Base-by-base conservation (phyloP, 2,113 vertebrate genomes). In the Neotoma lepida region DNA sequence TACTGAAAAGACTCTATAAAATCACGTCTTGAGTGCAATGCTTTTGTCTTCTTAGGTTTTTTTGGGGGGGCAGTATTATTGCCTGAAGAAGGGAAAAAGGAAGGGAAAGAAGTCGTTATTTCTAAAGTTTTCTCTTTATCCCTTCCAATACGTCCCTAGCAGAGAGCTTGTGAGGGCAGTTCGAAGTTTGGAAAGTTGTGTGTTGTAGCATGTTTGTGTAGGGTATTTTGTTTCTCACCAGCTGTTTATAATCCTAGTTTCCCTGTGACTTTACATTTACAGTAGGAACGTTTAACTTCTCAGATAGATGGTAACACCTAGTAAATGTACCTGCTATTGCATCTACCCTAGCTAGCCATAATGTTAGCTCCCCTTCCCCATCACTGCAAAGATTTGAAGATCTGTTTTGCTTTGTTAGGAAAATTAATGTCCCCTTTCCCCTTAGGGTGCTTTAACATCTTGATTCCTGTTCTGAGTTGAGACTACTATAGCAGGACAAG, bases 31-130 rank as follows among this genome's bases (percentile, higher is more conserved):
- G 70, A 51, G 46, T n/a, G 13, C 14, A 30, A n/a, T 76, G 58
- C 58, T 80, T 94, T 88, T 85, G 26, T 81, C 12, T 4, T 74
- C 41, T 95, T 70, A 90, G 89, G 70, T 88, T 89, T 2, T 5
- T n/a, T 22, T n/a, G 7, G 10, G 8, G 44, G 63, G 28, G 26
- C 26, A 9, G 26, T 24, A 64, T 66, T 46, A 12, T 17, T 95
- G 41, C 71, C 86, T 74, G 73, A 77, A 78, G 73, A 86, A 64
- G 70, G 77, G 76, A 80, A 81, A 64, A 92, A 88, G 71, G 84
- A 94, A 70, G 78, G 76, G 76, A 86, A 95, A 71, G 86, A 91
- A 54, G 70, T 88, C 20, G n/a, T 30, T n/a, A 54, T 44, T 89
- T 66, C 54, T 49, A 68, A 86, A 88, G 20, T 54, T 73, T 56